These are phyloP conservation scores for Chionodraco myersi DNA, from an alignment of 2,113 vertebrate species.

Conservation along the genomic window DNA sequence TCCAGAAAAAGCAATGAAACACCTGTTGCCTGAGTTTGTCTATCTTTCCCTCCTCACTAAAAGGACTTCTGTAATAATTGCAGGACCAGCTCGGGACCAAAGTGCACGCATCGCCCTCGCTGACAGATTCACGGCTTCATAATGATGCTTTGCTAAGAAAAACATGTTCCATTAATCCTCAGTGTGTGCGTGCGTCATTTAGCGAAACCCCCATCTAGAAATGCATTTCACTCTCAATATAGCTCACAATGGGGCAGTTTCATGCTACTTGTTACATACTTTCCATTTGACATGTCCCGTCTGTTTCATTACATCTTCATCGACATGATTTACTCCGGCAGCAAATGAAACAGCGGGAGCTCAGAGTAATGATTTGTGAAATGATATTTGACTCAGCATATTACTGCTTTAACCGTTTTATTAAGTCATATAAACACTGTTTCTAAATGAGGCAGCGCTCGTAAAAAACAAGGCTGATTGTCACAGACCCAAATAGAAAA, in stretches of 20 bases:
- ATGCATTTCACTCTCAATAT: constrained; percentile 62
- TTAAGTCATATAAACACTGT: constrained; percentile 36
- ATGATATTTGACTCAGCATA: constrained; percentile 61
- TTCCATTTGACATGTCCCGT: constrained; percentile 71
- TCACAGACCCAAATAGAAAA: not conserved
- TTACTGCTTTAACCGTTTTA: constrained; percentile 58
- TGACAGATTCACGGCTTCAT: constrained; percentile 82
- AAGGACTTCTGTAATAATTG: constrained; percentile 52
- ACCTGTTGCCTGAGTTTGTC: constrained; percentile 57
- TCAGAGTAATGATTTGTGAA: constrained; percentile 69
- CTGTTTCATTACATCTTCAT: constrained; percentile 59
- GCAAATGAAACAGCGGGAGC: constrained; percentile 63
- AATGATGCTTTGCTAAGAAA: constrained; percentile 80
- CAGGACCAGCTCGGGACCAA: constrained; percentile 51
- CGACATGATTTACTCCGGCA: constrained; percentile 54
- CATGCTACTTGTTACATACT: constrained; percentile 66
- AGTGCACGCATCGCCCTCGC: constrained; percentile 57
- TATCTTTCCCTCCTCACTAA: constrained; percentile 28
- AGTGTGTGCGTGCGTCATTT: constrained; percentile 65
- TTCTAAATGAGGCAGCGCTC: constrained; percentile 27
- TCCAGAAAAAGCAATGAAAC: constrained; percentile 28
- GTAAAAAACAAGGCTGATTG: constrained; percentile 31
- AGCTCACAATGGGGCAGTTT: constrained; percentile 70
- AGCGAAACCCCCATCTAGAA: constrained; percentile 67
- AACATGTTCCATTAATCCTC: constrained; percentile 79